Base-by-base conservation (phyloP, 2,113 vertebrate genomes). In the Lophotis ruficrista region DNA sequence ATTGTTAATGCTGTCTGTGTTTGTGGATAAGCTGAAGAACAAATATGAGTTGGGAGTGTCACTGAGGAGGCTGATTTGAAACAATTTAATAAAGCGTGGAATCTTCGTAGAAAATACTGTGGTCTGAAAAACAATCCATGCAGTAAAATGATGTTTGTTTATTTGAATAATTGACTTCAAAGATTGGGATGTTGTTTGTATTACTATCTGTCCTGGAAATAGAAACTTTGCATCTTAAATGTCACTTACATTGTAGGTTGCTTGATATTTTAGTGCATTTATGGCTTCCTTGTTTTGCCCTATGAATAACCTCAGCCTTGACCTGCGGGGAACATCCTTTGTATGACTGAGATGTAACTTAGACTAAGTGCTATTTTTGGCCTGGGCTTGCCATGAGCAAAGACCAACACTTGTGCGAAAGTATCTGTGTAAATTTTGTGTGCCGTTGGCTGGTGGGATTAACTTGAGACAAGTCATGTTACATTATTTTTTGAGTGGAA, bases 281-380 rank as follows among this genome's bases (percentile, higher is more conserved):
- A 45, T 93, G 75, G 60, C 85, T 97, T 97, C 75, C 82, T 91
- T 86, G 64, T 83, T 92, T 94, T 56, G 93, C 91, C 58, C 38
- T 90, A 11, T 75, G 83, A 94, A 66, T 94, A 96, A 95, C 70
- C 85, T 90, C 80, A 3, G 30, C 41, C 83, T 47, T 97, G 88
- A 97, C 54, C 69, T 95, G 57, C 89, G 92, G 82, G 73, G 92
- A 93, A 68, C 68, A 58, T 94, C 95, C 89, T 96, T 82, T 95
- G 76, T 97, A 84, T 54, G 60, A 30, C 83, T 91, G 86, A 89
- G 86, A 75, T 94, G 78, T 95, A 88, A 92, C 94, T 87, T 53
- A 86, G 80, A n/a, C 71, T 41, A 61, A 78, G 1, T 27, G 56
- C 79, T 94, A 43, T 64, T 47, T 94, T 94, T 90, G 58, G 73